A percentile compares a stretch with the other conserved stretches of the same genome.
phyloP scores from a whole-genome alignment of 1,140 invertebrate species.

The Drosophila simulans region DNA sequence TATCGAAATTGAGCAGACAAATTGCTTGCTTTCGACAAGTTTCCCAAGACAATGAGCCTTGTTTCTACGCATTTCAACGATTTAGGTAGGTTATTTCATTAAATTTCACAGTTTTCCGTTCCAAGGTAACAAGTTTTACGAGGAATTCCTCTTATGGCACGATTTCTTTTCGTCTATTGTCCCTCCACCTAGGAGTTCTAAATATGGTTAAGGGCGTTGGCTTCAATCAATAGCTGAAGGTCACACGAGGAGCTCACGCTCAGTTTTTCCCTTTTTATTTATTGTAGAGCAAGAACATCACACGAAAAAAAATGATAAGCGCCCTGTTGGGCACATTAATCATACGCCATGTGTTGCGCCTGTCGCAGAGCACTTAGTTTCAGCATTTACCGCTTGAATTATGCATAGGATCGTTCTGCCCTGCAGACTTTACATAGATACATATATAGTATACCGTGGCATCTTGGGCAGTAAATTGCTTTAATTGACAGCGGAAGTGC shows the following conservation, averaged over 20 bases:
- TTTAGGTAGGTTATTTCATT: conserved; percentile 26
- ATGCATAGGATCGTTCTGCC: conserved; percentile 34
- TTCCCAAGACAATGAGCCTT: conserved; percentile 9
- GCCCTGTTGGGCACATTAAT: conserved; percentile 59
- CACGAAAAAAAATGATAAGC: conserved; percentile 51
- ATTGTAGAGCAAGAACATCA: conserved; percentile 1
- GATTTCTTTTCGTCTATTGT: conserved; percentile 7
- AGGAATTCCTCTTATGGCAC: neutral
- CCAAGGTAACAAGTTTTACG: conserved; percentile 27
- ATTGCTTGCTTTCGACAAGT: conserved; percentile 40
- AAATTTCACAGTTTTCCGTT: conserved; percentile 24
- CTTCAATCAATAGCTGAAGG: conserved; percentile 76
- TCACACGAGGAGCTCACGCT: conserved; percentile 32
- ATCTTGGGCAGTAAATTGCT: conserved; percentile 69
- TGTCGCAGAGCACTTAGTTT: conserved; percentile 49
- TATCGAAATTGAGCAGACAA: conserved; percentile 41
- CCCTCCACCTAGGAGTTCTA: neutral
- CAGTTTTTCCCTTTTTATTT: neutral
- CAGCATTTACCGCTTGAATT: conserved; percentile 39
- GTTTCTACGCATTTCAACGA: conserved; percentile 12
- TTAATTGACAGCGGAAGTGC: conserved; percentile 74
- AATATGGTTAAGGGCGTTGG: conserved; percentile 60
- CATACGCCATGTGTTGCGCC: conserved; percentile 75
- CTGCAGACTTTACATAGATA: conserved; percentile 12
- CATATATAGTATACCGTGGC: neutral